Percentiles rank a stretch among this genome's conserved stretches.
Conservation (phyloP, 2,888 invertebrate genomes). For the Galerucella calmariensis region DNA sequence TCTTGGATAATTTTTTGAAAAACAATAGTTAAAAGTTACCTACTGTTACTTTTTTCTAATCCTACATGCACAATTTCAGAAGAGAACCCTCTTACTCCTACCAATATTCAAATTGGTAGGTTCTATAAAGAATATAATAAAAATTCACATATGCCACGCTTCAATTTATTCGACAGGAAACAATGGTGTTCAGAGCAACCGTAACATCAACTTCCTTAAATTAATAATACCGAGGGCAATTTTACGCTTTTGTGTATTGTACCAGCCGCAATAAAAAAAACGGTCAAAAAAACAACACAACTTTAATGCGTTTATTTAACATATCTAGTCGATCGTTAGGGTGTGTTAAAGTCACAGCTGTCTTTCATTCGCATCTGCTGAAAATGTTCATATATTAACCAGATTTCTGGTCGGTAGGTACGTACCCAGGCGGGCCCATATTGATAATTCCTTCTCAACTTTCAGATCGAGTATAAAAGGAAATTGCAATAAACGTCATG, state of each 20-base stretch:
- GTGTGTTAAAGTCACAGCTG: constrained; percentile 19
- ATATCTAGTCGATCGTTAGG: constrained; percentile 11
- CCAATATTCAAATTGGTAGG: not conserved
- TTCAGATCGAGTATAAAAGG: constrained; percentile 14
- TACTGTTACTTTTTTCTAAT: too few species aligned
- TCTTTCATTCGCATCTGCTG: constrained; percentile 22
- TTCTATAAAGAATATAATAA: not conserved
- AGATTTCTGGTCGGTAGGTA: constrained; percentile 15
- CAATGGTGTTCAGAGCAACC: not conserved
- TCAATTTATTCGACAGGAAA: constrained; percentile 5
- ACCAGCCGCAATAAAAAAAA: constrained; percentile 7
- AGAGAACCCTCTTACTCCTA: not conserved
- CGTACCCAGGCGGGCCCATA: not conserved
- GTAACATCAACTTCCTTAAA: constrained; percentile 3
- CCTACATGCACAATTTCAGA: too few species aligned
- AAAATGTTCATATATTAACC: constrained; percentile 18
- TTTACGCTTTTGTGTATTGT: not conserved
- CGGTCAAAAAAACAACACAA: constrained; percentile 7
- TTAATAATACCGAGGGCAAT: not conserved
- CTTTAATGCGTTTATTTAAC: constrained; percentile 6
- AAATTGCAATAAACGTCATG: constrained; percentile 22
- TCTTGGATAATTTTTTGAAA: too few species aligned
- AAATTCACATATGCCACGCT: not conserved
- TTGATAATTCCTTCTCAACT: not conserved
- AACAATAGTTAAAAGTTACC: too few species aligned